Evolutionary conservation across 2,113 vertebrate genomes (phyloP).

Genomic region (Leptosomus discolor): DNA sequence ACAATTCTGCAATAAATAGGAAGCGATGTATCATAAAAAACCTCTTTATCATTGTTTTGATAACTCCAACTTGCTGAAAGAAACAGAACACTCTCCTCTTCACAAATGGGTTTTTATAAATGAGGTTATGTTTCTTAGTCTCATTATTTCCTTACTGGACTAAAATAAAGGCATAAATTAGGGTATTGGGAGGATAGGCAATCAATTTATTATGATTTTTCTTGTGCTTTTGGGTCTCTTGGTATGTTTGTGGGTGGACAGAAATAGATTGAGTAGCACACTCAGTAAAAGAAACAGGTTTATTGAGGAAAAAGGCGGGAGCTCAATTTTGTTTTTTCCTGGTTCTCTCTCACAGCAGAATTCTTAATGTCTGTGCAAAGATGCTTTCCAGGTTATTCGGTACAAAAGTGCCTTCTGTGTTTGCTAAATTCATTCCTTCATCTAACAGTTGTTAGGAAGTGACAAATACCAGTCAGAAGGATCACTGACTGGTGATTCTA

Average conservation of each 20-base stretch:
- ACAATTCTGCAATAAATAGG: neutral
- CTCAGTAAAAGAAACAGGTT: neutral
- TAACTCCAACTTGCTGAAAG: neutral
- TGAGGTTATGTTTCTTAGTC: constrained; percentile 23
- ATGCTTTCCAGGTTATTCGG: neutral
- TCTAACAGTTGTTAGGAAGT: neutral
- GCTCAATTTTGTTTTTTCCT: neutral
- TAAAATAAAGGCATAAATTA: neutral
- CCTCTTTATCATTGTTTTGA: neutral
- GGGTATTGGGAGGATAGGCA: neutral
- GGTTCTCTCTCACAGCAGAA: neutral
- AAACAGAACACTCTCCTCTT: neutral
- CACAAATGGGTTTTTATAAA: neutral
- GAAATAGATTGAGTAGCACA: neutral
- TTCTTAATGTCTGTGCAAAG: neutral
- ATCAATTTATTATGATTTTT: constrained; percentile 22
- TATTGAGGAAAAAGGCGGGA: neutral
- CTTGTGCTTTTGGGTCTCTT: neutral
- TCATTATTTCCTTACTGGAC: constrained; percentile 35
- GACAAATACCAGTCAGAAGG: neutral
- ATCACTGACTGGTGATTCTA: neutral
- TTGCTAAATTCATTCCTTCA: neutral
- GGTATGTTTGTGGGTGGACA: neutral
- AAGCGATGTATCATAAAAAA: neutral
- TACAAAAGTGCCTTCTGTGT: neutral